Evolutionary conservation across 2,113 vertebrate species (phyloP), one percentile per base, ranked within the genome.

Genomic region (Phylloscopus trochilus): DNA sequence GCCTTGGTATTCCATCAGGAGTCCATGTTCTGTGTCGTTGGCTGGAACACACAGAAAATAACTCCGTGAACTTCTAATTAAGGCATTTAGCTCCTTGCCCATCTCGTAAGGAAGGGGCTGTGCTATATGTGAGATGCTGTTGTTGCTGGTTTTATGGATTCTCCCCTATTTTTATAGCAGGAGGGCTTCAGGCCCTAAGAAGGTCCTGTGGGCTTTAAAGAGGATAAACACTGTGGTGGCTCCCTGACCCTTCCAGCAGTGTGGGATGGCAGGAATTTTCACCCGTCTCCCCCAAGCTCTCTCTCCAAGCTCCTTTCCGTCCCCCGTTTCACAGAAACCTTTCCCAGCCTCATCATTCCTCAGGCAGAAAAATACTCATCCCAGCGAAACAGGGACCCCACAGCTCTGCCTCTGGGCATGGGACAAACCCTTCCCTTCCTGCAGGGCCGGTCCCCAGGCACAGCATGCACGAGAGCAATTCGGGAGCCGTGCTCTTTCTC

Each of bases 1-100:
- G 94, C 94, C 87, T 85, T 81, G 96, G 94, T 95, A 97, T 96
- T 96, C 85, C 58, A 92, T 30, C 91, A 95, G 94, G 94, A 97
- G 90, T 82, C 96, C 93, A 91, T 58, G 86, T 95, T 97, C 96
- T 95, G 72, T 87, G 95, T 86, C 4, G 17, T 91, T 96, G 76
- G 74, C 79, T 90, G 83, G 90, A 93, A 87, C 62, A 43, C 43
- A 87, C 89, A 93, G 52, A 95, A 96, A 96, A 97, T 95, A 96
- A 94, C 94, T 70, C 3, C 0, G 41, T 37, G 51, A 74, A 75
- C 76, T 95, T 94, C 97, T 94, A 97, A 97, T 94, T 96, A 92
- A 95, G 52, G 94, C 96, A 60, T 85, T 92, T 76, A 83, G 72
- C 92, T 76, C 26, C 89, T 95, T 92, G 81, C 24, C 53, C 39